A percentile compares a stretch with the other conserved stretches of the same genome.
Conservation (phyloP, 2,888 invertebrate species). For the Endotricha flammealis region DNA sequence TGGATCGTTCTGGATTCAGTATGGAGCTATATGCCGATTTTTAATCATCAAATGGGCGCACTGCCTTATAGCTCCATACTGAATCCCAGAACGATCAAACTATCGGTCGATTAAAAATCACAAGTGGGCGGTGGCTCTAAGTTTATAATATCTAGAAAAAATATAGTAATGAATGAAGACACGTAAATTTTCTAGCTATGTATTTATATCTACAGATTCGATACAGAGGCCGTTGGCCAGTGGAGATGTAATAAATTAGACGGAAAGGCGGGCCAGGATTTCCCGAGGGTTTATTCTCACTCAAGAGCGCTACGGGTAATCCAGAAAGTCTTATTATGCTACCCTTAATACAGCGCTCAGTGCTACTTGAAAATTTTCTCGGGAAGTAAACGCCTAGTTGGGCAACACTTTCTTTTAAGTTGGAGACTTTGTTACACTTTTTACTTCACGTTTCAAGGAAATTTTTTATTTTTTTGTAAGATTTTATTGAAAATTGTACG, state of each 20-base stretch:
- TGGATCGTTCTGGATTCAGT: too few relatives aligned
- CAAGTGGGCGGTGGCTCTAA: too few relatives aligned
- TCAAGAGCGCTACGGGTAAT: slow-evolving; percentile 76
- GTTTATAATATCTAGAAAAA: too few relatives aligned
- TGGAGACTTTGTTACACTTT: slow-evolving; percentile 29
- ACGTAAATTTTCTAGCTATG: too few relatives aligned
- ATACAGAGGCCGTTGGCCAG: slow-evolving; percentile 74
- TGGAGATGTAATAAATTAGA: slow-evolving; percentile 74
- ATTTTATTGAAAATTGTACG: too few relatives aligned
- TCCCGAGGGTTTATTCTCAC: slow-evolving; percentile 77
- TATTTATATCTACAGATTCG: slow-evolving; percentile 65
- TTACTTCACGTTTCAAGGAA: slow-evolving; percentile 8
- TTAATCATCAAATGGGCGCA: too few relatives aligned
- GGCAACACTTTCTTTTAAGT: slow-evolving; percentile 31
- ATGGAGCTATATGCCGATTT: too few relatives aligned
- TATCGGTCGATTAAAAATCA: too few relatives aligned
- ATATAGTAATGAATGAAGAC: too few relatives aligned
- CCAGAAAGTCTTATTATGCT: slow-evolving; percentile 78
- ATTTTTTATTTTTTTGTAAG: too few relatives aligned
- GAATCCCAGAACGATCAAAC: too few relatives aligned
- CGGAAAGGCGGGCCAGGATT: slow-evolving; percentile 75
- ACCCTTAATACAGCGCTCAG: slow-evolving; percentile 75
- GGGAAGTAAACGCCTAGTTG: slow-evolving; percentile 59
- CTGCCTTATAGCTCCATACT: too few relatives aligned
- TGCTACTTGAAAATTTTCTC: slow-evolving; percentile 76